Base-by-base conservation (phyloP, 2,113 vertebrate genomes). In the Procavia capensis region DNA sequence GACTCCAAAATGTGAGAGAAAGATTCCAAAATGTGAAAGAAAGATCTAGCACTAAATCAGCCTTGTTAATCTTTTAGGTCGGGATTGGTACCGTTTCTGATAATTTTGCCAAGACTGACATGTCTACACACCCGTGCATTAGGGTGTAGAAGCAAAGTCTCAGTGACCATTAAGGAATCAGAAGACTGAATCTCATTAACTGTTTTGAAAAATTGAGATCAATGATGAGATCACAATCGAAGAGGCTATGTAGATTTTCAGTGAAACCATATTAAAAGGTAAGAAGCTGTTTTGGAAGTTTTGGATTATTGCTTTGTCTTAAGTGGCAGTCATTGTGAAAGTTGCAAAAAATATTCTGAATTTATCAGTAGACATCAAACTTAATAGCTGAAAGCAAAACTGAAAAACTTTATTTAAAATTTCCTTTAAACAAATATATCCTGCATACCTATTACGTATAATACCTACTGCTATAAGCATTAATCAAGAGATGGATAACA, bases 171-270 rank as follows among this genome's bases (percentile, higher is more conserved):
- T 29, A 93, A 83, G 20, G 20, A 84, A 68, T 59, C 59, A 66
- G 63, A 96, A 79, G 13, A 85, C 39, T 20, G 59, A 70, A 34
- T 85, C 75, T 66, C n/a, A 94, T 45, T 78, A 83, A 76, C 25
- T 72, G 82, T 72, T 95, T 93, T 74, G 74, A 85, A 88, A 90
- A 76, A 57, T 64, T 92, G 45, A 94, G 43, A 88, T 85, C 36
- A 86, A 45, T 91, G 39, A 10, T 41, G 57, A 24, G n/a, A n/a
- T n/a, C 9, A 1, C 4, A 91, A 4, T 85, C 82, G 47, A 85
- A 19, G 24, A 86, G 22, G 31, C 14, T 64, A 14, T 89, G 3
- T n/a, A 91, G 78, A 84, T 96, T 31, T 83, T 87, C 19, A 54
- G 76, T 81, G 34, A 89, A 94, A 93, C n/a, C 41, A 93, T 80